Base-by-base conservation (phyloP, 1,140 invertebrate species). In the Sycophila sp. region DNA sequence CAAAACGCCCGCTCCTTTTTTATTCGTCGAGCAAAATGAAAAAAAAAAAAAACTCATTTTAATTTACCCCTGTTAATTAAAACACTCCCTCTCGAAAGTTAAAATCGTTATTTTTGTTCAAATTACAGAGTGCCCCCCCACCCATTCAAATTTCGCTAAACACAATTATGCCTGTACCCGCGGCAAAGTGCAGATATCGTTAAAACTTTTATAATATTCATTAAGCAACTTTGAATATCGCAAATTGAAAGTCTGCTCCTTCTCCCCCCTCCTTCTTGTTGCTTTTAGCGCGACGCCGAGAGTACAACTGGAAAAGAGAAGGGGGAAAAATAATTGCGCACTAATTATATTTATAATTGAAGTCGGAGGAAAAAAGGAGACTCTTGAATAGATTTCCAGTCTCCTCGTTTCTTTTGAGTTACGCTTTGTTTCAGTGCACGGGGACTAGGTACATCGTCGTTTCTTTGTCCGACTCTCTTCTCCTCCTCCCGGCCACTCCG, bases 321-420 rank as follows among this genome's bases (percentile, higher is more conserved):
- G 13, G 26, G 28, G 6, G 19, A 40, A 59, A 40, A 71, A 71
- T 58, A 59, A 71, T 64, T 65, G 19, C 28, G 45, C 62, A 36
- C 42, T 71, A 71, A 71, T 71, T 71, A 45, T 71, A 40, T 64
- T 64, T 59, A 49, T 47, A 65, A 64, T 47, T 70, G 28, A 71
- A 47, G 4, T 40, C 10, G 8, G 59, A 36, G 40, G 19, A 32
- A 32, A 53, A 38, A 24, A 59, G 7, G 40, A 38, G 7, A n/a
- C 30, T 19, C 19, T 47, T 63, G 59, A 56, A 70, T 63, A 45
- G 38, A 73, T 69, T 73, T 69, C 1, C 26, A 69, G 40, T 17
- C n/a, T 65, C 32, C 15, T 45, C 30, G 45, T 73, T 69, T 34
- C 71, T 73, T 70, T 70, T 30, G 38, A 70, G 19, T 63, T 63